These are phyloP conservation scores for Lytechinus variegatus DNA, from an alignment of 35 echinoderm and acorn worm genomes.

Conservation along the genomic window DNA sequence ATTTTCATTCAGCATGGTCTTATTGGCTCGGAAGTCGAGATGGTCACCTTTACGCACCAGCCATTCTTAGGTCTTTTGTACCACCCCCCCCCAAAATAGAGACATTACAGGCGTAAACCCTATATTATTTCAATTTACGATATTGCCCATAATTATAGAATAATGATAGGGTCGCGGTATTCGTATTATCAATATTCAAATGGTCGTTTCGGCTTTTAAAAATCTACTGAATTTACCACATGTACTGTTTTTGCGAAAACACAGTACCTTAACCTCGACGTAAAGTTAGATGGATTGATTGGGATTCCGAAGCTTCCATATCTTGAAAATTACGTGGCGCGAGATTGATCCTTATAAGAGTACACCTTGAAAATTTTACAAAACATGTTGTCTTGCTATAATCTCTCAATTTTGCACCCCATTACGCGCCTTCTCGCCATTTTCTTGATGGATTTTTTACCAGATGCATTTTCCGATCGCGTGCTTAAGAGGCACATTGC, in stretches of 20 bases:
- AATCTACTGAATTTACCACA: not conserved
- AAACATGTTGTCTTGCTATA: not conserved
- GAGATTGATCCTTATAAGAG: not conserved
- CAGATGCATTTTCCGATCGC: not conserved
- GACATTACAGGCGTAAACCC: too few species aligned
- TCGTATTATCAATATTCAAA: not conserved
- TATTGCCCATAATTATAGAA: too few species aligned
- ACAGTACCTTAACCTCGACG: not conserved
- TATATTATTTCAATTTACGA: too few species aligned
- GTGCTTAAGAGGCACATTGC: not conserved
- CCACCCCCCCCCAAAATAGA: too few species aligned
- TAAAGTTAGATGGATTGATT: not conserved
- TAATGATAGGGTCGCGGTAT: too few species aligned
- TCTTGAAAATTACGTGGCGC: not conserved
- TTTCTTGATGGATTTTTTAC: constrained; percentile 6
- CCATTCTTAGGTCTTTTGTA: too few species aligned
- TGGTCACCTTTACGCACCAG: too few species aligned
- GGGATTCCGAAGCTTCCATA: not conserved
- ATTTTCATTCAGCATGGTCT: not conserved
- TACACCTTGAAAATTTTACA: not conserved
- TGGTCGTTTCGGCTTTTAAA: not conserved
- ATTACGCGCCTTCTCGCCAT: not conserved
- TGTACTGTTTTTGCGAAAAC: not conserved
- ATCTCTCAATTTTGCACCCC: constrained; percentile 1
- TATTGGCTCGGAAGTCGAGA: too few species aligned